Evolutionary conservation across 2,797 vertebrate species (phyloP), one percentile per base, ranked within the genome.

Genomic region (Cyprinodon diabolis): DNA sequence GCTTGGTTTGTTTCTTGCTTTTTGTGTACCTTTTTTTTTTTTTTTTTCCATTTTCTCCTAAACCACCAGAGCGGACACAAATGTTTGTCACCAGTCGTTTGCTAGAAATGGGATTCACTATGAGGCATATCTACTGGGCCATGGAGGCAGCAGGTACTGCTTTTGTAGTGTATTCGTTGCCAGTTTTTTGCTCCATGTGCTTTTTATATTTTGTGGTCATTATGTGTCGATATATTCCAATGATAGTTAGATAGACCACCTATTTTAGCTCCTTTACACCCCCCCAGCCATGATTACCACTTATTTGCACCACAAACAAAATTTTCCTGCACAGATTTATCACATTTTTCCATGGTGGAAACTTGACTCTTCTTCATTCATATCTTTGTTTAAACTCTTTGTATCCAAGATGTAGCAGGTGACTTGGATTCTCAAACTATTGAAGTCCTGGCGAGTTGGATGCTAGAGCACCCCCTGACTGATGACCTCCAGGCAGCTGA

Each of bases 81-180:
- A 94, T 95, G 90, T 95, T 95, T 91, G 95, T 95, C 89, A 95
- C 95, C 88, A 95, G 94, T 81, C 95, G 94, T 45, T 93, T 96
- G 89, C 90, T 96, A 88, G 95, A 96, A 94, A 96, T 96, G 95
- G 95, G 95, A 87, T 96, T 96, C 92, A 88, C 95, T 89, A 91
- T 95, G 90, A 95, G 95, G 88, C 95, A 96, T 89, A 96, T 96
- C 93, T 94, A 93, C 94, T 93, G 92, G 90, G 95, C 95, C 85
- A 95, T 96, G 95, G 95, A 96, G 84, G 93, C 94, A 85, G 93
- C 95, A 95, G 95, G 95, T 96, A 95, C 84, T 86, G 85, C 85
- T 87, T 82, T 86, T 87, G 81, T 67, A 79, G 70, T 71, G 68
- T 81, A 68, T 83, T 40, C 80, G 68, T 82, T 68, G 43, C 57